Base-by-base conservation (phyloP, 1,140 invertebrate species). In the Zaprionus kolodkinae region DNA sequence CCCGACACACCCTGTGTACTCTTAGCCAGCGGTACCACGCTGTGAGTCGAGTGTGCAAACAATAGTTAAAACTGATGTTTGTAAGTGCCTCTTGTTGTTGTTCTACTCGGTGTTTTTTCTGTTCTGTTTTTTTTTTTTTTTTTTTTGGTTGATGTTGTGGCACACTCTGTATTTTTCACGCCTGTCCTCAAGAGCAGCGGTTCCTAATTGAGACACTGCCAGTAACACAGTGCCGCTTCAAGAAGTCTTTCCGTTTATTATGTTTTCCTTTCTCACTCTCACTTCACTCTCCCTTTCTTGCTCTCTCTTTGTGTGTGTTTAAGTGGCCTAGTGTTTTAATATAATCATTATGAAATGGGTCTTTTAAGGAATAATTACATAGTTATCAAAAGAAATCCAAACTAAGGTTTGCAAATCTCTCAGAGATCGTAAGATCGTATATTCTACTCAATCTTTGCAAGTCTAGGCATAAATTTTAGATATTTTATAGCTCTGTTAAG, bases 21-120 rank as follows among this genome's bases (percentile, higher is more conserved):
- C n/a, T 15, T 15, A 15, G 40, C 40, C 40, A 45, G 40, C 40
- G 40, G n/a, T 45, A 45, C n/a, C 40, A 45, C 40, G 15, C 40
- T 45, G 40, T 9, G 61, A 72, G 73, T 65, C 52, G 76, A 88
- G 85, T 88, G 85, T 85, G 85, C 81, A 88, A 88, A 88, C 85
- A 88, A 88, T 89, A 88, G 84, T 88, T 89, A 88, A 88, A 88
- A 88, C 86, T 88, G 86, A 84, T 88, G 85, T 88, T 88, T 80
- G 68, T 81, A 85, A 88, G 85, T 78, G 84, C 80, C 78, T 76
- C 66, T 64, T 64, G 72, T 54, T 50, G 43, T 65, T 74, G 61
- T 55, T 62, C 17, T 66, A 64, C 33, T 65, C 66, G 3, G 59
- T 43, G 30, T 15, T 15, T 48, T 56, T 48, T 66, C 33, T 57